Conservation (phyloP, 2,797 vertebrate species). For the Onychomys torridus region DNA sequence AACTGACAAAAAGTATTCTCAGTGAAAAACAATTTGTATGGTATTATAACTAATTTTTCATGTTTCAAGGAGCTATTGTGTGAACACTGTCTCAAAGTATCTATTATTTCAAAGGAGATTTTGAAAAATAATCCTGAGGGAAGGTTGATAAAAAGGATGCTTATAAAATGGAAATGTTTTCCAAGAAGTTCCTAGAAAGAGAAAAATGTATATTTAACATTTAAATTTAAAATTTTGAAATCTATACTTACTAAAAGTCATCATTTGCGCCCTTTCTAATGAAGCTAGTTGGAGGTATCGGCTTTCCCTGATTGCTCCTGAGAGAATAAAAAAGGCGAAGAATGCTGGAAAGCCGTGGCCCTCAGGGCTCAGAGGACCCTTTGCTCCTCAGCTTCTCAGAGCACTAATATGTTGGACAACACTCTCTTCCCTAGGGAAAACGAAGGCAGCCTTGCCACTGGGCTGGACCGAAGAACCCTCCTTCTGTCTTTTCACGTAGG, state of each 20-base stretch:
- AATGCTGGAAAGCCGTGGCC: background rate
- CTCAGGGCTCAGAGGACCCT: background rate
- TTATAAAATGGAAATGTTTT: conserved; percentile 55
- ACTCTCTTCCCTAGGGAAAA: background rate
- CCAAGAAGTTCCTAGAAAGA: conserved; percentile 38
- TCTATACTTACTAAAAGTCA: conserved; percentile 33
- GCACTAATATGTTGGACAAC: background rate
- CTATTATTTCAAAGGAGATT: conserved; percentile 51
- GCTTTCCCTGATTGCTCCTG: background rate
- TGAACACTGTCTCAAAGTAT: background rate
- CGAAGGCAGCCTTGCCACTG: background rate
- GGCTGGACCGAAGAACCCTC: background rate
- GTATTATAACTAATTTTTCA: conserved; percentile 50
- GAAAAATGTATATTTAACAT: conserved; percentile 42
- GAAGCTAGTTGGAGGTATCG: conserved; percentile 37
- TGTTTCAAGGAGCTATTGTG: conserved; percentile 8
- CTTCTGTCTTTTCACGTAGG: background rate
- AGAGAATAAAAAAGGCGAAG: background rate
- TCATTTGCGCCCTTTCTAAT: background rate
- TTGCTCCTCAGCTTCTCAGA: background rate
- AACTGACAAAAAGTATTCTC: conserved; percentile 48
- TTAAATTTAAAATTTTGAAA: conserved; percentile 60
- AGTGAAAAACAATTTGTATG: conserved; percentile 40
- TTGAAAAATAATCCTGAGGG: background rate
- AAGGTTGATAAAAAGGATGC: conserved; percentile 47